phyloP scores from a whole-genome alignment of 1,140 invertebrate species.

The Drosophila lacteicornis region DNA sequence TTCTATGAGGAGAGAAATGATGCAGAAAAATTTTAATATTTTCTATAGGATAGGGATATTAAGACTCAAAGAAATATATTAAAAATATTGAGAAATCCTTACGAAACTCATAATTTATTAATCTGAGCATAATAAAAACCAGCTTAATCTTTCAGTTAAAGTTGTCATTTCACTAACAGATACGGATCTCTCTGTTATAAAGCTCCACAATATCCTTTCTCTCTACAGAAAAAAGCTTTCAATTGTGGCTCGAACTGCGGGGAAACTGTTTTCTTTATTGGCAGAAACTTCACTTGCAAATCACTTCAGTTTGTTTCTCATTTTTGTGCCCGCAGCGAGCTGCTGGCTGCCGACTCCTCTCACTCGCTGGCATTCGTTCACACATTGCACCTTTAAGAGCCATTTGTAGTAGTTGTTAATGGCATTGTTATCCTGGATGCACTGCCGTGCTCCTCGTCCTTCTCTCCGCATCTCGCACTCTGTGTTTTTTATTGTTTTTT shows the following conservation, averaged over 20 bases:
- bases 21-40: no score
- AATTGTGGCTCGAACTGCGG: slow-evolving; percentile 8
- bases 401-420: slow-evolving; percentile 62
- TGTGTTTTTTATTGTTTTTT: slow-evolving; percentile 62
- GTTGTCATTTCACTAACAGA: no score
- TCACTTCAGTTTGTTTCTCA: slow-evolving; percentile 25
- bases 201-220: background rate
- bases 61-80: no score
- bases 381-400: slow-evolving; percentile 56
- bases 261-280: slow-evolving; percentile 17
- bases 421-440: slow-evolving; percentile 64
- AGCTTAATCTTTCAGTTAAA: background rate
- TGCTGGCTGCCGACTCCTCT: slow-evolving; percentile 4
- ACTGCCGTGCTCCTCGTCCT: background rate
- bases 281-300: slow-evolving; percentile 21
- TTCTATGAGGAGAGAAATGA: background rate
- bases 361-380: slow-evolving; percentile 34
- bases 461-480: slow-evolving; percentile 7
- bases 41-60: no score
- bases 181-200: background rate
- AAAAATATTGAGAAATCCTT: no score
- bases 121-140: background rate
- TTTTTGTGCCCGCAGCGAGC: slow-evolving; percentile 11
- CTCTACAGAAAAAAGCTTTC: background rate
- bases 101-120: background rate